phyloP scores from a whole-genome alignment of 2,113 vertebrate genomes.

The Mola mola region DNA sequence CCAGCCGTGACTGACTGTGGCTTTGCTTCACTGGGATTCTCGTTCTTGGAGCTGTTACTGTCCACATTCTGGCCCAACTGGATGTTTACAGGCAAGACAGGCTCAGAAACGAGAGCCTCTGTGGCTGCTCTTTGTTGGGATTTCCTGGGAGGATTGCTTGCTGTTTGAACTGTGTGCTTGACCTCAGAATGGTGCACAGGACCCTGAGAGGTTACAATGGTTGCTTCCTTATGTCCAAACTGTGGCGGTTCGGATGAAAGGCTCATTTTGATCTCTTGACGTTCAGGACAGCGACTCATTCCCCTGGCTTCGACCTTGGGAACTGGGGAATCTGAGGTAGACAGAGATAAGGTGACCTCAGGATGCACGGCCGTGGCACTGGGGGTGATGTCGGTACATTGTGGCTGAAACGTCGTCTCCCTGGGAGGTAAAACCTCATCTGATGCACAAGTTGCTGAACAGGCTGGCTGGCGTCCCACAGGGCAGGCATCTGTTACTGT shows the following conservation, averaged over 20 bases:
- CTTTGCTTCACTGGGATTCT: conserved; percentile 44
- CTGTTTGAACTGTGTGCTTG: conserved; percentile 47
- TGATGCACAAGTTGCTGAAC: conserved; percentile 18
- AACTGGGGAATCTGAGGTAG: conserved; percentile 28
- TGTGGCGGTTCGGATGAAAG: conserved; percentile 46
- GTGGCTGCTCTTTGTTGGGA: conserved; percentile 48
- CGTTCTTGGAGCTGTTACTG: conserved; percentile 31
- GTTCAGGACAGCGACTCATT: conserved; percentile 31
- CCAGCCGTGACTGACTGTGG: conserved; percentile 37
- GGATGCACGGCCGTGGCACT: conserved; percentile 3
- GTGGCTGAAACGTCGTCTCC: conserved; percentile 35
- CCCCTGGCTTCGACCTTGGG: conserved; percentile 32
- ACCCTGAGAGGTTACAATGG: conserved; percentile 24
- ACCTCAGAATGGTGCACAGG: conserved; percentile 41
- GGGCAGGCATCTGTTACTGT: conserved; percentile 29
- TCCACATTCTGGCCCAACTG: conserved; percentile 37
- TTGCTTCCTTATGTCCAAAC: conserved; percentile 28
- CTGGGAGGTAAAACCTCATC: conserved; percentile 25
- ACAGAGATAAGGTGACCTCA: conserved; percentile 14
- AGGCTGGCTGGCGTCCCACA: conserved; percentile 17
- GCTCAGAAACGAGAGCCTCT: conserved; percentile 44
- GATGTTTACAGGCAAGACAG: conserved; percentile 31
- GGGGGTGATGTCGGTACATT: conserved; percentile 26
- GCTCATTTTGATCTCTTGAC: conserved; percentile 36
- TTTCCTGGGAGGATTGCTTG: conserved; percentile 51